phyloP scores from a whole-genome alignment of 2,888 invertebrate genomes.

The Molorchus minor region DNA sequence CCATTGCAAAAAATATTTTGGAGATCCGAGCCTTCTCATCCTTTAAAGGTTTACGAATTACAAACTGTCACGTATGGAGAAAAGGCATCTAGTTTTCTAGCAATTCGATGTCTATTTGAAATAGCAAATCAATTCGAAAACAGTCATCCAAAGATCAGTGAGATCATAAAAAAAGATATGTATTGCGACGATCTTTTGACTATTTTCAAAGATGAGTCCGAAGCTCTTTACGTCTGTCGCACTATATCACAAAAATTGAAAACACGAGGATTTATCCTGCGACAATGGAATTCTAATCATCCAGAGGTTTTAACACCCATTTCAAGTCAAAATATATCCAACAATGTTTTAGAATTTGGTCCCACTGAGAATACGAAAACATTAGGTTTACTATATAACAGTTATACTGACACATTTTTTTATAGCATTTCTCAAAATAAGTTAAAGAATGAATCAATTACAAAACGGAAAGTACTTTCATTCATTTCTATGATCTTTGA shows the following conservation, averaged over 20 bases:
- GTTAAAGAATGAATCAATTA: slow-evolving; percentile 1
- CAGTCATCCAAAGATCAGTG: slow-evolving; percentile 27
- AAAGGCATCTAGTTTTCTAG: slow-evolving; percentile 6
- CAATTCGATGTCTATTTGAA: slow-evolving; percentile 26
- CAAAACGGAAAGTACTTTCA: slow-evolving; percentile 31
- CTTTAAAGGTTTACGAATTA: neutral
- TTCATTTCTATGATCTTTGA: slow-evolving; percentile 30
- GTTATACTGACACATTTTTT: slow-evolving; percentile 1
- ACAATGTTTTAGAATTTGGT: slow-evolving; percentile 11
- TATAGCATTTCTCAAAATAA: neutral
- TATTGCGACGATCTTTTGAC: slow-evolving; percentile 51
- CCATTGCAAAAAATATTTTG: slow-evolving; percentile 1
- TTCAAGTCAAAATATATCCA: neutral
- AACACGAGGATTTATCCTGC: slow-evolving; percentile 33
- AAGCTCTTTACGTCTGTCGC: slow-evolving; percentile 16
- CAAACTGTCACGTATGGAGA: slow-evolving; percentile 2
- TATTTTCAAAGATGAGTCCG: slow-evolving; percentile 27
- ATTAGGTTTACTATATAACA: slow-evolving; percentile 9
- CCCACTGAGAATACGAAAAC: slow-evolving; percentile 9
- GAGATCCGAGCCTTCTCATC: slow-evolving; percentile 6
- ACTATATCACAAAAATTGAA: slow-evolving; percentile 12
- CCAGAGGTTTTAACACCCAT: slow-evolving; percentile 19
- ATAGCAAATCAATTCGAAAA: slow-evolving; percentile 39
- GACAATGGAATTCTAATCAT: slow-evolving; percentile 42
- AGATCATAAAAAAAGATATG: slow-evolving; percentile 34